Evolutionary conservation across 35 echinoderm and acorn worm species (phyloP).

Genomic region (Strongylocentrotus purpuratus): DNA sequence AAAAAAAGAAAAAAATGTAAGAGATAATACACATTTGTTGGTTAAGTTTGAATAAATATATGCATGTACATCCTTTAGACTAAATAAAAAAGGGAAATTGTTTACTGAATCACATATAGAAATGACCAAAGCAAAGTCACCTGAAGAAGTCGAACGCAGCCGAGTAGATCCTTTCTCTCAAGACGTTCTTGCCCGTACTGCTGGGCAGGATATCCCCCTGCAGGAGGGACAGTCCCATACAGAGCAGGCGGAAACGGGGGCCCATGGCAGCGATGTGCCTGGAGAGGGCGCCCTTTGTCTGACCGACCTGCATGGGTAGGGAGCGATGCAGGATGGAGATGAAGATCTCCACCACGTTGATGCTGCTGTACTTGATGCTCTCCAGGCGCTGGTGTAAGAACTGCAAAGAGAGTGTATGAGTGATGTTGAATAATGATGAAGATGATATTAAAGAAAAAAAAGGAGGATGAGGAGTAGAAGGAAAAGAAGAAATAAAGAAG

Average conservation of each 20-base stretch:
- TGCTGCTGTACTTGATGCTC: constrained; percentile 88
- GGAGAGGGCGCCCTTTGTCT: constrained; percentile 67
- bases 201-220: constrained; percentile 82
- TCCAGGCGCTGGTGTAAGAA: constrained; percentile 80
- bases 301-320: constrained; percentile 71
- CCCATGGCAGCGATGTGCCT: constrained; percentile 83
- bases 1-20: too few species aligned
- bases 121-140: constrained; percentile 27
- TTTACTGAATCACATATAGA: too few species aligned
- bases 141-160: constrained; percentile 97
- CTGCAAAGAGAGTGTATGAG: constrained; percentile 26
- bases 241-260: constrained; percentile 83
- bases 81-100: too few species aligned
- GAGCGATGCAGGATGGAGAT: constrained; percentile 81
- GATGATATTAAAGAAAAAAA: too few species aligned
- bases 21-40: too few species aligned
- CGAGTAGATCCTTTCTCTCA: constrained; percentile 92
- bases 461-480: too few species aligned
- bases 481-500: too few species aligned
- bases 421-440: too few species aligned
- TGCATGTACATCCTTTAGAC: too few species aligned
- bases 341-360: constrained; percentile 83
- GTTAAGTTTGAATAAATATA: too few species aligned
- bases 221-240: constrained; percentile 86
- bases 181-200: constrained; percentile 80